These are phyloP conservation scores for Drosophila testacea DNA, from an alignment of 2,888 invertebrate species.

Conservation along the genomic window DNA sequence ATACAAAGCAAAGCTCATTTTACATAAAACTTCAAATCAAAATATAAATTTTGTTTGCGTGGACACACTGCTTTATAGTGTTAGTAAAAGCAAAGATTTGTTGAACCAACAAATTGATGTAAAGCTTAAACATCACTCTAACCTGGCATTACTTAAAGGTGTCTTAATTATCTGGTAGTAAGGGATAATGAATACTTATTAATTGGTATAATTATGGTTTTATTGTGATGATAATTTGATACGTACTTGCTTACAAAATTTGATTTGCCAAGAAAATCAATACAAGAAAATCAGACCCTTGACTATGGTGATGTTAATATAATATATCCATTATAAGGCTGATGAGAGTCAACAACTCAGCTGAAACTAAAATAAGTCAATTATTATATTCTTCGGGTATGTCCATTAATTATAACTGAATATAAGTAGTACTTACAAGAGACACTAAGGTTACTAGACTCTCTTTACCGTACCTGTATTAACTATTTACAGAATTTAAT, in stretches of 20 bases:
- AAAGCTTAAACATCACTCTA: too few relatives aligned
- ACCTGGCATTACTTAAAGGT: too few relatives aligned
- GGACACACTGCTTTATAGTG: background rate
- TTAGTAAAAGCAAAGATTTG: background rate
- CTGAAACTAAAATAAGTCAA: background rate
- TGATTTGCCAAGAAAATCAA: too few relatives aligned
- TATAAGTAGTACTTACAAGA: constrained; percentile 5
- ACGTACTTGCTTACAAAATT: background rate
- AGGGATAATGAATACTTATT: too few relatives aligned
- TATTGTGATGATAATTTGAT: background rate
- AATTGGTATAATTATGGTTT: too few relatives aligned
- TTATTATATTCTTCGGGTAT: too few relatives aligned
- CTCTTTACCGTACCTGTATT: too few relatives aligned
- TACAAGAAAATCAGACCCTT: too few relatives aligned
- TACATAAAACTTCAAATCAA: constrained; percentile 1
- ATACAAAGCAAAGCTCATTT: constrained; percentile 9
- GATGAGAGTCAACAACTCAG: background rate
- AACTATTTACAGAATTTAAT: too few relatives aligned
- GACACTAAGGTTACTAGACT: too few relatives aligned
- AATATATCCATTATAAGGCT: background rate
- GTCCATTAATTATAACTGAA: background rate
- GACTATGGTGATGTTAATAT: too few relatives aligned
- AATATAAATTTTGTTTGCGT: background rate
- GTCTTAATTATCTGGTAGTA: too few relatives aligned
- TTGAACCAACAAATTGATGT: constrained; percentile 1